Evolutionary conservation across 2,888 invertebrate genomes (phyloP).

Genomic region (Leptinotarsa juncta): DNA sequence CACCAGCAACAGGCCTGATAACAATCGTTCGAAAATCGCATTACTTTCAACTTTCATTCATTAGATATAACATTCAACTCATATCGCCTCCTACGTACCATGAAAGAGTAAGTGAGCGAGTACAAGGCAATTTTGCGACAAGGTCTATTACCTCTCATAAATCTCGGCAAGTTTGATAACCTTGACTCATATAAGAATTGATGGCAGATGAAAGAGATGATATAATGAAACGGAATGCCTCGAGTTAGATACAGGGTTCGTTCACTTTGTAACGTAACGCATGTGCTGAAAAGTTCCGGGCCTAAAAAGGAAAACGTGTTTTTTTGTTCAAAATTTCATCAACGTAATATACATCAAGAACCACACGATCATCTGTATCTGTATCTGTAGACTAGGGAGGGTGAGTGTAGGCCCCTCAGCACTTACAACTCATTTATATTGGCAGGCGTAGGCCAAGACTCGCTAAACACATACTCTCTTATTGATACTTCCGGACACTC

Average conservation of each 20-base stretch:
- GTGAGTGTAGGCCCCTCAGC: too few relatives aligned
- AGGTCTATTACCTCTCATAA: constrained; percentile 19
- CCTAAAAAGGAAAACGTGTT: too few relatives aligned
- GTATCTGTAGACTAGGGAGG: too few relatives aligned
- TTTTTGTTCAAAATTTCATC: too few relatives aligned
- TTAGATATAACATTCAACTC: constrained; percentile 9
- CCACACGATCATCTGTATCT: too few relatives aligned
- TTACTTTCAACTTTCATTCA: constrained; percentile 13
- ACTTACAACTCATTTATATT: too few relatives aligned
- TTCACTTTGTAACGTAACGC: not conserved
- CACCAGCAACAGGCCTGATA: not conserved
- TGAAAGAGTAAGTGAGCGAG: not conserved
- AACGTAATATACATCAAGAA: too few relatives aligned
- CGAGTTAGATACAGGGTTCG: not conserved
- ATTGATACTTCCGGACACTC: too few relatives aligned
- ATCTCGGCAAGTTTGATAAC: constrained; percentile 11
- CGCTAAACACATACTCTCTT: too few relatives aligned
- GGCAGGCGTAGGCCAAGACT: too few relatives aligned
- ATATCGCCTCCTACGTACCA: constrained; percentile 10
- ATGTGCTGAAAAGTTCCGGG: too few relatives aligned
- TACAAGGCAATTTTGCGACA: constrained; percentile 9
- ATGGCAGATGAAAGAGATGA: constrained; percentile 15
- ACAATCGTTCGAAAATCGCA: not conserved
- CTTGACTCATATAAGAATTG: constrained; percentile 25
- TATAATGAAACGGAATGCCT: constrained; percentile 12